These are phyloP conservation scores for Bubalus kerabau DNA, from an alignment of 2,113 vertebrate genomes.

Conservation along the genomic window DNA sequence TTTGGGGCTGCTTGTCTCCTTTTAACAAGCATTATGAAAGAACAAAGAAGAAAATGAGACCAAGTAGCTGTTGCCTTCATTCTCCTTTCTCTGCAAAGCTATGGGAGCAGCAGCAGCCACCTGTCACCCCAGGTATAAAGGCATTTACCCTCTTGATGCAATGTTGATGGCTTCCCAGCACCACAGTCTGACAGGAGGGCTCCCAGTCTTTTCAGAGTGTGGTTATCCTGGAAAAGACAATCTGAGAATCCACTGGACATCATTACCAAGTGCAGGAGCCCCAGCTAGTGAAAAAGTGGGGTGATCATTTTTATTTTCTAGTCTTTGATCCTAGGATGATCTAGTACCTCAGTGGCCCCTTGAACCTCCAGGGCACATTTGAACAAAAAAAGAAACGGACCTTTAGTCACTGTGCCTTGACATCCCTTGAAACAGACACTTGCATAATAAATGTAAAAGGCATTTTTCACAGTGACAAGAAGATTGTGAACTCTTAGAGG, in stretches of 20 bases:
- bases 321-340: neutral
- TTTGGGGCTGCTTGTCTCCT: neutral
- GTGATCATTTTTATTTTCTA: neutral
- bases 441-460: neutral
- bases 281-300: neutral
- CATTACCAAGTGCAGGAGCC: neutral
- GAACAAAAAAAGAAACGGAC: neutral
- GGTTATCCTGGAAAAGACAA: neutral
- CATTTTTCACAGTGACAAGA: neutral
- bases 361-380: neutral
- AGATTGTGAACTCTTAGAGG: neutral
- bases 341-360: neutral
- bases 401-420: neutral
- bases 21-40: neutral
- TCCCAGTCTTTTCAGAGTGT: neutral
- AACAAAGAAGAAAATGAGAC: neutral
- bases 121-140: neutral
- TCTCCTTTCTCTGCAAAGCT: neutral
- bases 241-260: neutral
- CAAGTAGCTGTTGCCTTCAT: too few relatives aligned
- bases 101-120: neutral
- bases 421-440: neutral
- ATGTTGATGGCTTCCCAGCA: neutral
- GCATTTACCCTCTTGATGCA: neutral
- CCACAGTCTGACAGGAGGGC: accelerated